A percentile compares a stretch with the other conserved stretches of the same genome.
Conservation (phyloP, 1,140 invertebrate genomes). For the Bursaphelenchus mucronatus region DNA sequence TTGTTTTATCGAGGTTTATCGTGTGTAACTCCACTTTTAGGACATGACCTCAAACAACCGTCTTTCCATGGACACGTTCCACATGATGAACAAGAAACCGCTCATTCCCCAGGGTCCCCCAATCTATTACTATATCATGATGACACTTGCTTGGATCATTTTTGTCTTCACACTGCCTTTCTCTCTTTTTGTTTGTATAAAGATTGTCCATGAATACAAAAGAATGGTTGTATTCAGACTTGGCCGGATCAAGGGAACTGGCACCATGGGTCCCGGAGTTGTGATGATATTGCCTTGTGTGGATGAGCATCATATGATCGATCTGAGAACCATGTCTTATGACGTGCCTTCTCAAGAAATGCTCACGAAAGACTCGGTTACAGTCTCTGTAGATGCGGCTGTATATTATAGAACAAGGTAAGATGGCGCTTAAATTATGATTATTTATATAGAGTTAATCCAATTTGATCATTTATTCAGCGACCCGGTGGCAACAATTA, state of each 20-base stretch:
- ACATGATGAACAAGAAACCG: constrained; percentile 8
- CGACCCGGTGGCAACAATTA: constrained; percentile 51
- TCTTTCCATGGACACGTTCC: too few species aligned
- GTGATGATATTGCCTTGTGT: constrained; percentile 84
- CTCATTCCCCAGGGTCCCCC: constrained; percentile 17
- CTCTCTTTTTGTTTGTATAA: constrained; percentile 53
- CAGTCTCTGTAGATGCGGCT: constrained; percentile 64
- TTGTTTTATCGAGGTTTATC: too few species aligned
- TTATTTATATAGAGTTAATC: neutral
- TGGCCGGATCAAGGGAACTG: constrained; percentile 30
- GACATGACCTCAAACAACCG: too few species aligned
- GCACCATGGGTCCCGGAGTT: constrained; percentile 65
- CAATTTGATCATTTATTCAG: constrained; percentile 20
- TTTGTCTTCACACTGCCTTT: constrained; percentile 47
- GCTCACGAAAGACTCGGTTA: constrained; percentile 84
- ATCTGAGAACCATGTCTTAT: constrained; percentile 72
- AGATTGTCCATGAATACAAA: constrained; percentile 57
- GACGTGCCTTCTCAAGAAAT: constrained; percentile 91
- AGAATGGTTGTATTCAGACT: constrained; percentile 55
- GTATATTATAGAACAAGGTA: constrained; percentile 48
- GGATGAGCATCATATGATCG: constrained; percentile 79
- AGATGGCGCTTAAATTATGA: neutral
- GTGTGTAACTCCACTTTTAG: too few species aligned
- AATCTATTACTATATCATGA: constrained; percentile 38
- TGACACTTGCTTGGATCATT: constrained; percentile 39